These are phyloP conservation scores for Oreochromis tanganicae DNA, from an alignment of 2,113 vertebrate genomes.

Conservation along the genomic window DNA sequence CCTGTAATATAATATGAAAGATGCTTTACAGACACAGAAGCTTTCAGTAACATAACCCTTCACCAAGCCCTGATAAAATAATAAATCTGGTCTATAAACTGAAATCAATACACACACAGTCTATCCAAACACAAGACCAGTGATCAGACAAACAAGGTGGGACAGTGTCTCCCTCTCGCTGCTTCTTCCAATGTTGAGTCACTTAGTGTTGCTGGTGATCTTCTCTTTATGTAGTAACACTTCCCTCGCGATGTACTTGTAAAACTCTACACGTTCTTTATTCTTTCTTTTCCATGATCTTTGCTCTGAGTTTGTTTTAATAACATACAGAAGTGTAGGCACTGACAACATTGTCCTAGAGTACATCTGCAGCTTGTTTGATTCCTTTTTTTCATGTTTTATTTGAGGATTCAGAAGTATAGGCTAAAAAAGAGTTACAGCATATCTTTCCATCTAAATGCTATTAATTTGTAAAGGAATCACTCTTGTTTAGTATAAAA, in stretches of 20 bases:
- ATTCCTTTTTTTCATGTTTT: background rate
- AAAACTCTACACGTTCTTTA: background rate
- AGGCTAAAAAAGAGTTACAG: background rate
- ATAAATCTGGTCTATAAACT: slow-evolving; percentile 25
- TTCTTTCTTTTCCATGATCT: background rate
- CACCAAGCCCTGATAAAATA: slow-evolving; percentile 44
- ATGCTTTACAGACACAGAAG: slow-evolving; percentile 29
- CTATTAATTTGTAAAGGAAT: background rate
- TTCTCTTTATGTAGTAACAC: slow-evolving; percentile 1
- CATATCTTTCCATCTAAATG: background rate
- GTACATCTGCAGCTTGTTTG: background rate
- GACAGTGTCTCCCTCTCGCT: background rate
- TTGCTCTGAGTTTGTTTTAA: background rate
- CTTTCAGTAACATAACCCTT: slow-evolving; percentile 47
- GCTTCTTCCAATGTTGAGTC: background rate
- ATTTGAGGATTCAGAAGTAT: background rate
- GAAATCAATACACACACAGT: slow-evolving; percentile 19
- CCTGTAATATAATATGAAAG: slow-evolving; percentile 57
- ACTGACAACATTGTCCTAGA: background rate
- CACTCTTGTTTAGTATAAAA: background rate
- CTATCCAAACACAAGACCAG: slow-evolving; percentile 3
- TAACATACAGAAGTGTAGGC: background rate
- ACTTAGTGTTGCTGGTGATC: background rate
- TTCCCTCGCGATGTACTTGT: background rate
- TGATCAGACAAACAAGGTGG: slow-evolving; percentile 7